Conservation (phyloP, 2,797 vertebrate genomes). For the Valencia hispanica region DNA sequence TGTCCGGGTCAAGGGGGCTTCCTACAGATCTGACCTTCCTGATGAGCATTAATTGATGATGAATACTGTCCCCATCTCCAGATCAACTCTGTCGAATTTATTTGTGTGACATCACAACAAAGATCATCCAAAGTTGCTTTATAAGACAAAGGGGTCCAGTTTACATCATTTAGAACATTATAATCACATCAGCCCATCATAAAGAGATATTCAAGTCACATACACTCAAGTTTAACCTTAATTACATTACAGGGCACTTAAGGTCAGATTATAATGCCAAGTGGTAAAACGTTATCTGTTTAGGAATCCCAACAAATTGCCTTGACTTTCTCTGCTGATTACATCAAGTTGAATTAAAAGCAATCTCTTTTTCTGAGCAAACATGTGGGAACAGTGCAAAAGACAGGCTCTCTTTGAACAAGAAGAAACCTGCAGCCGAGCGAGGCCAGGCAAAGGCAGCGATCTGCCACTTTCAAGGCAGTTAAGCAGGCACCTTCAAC, state of each 20-base stretch:
- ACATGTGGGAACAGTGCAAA: not conserved
- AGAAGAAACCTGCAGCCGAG: not conserved
- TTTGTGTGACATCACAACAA: not conserved
- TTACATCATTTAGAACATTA: not conserved
- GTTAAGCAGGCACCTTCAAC: not conserved
- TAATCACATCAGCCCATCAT: not conserved
- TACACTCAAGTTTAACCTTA: not conserved
- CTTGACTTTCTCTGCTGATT: not conserved
- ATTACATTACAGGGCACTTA: not conserved
- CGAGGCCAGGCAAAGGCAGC: not conserved
- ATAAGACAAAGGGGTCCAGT: not conserved
- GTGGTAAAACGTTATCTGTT: not conserved
- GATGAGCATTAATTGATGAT: not conserved
- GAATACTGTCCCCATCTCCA: slow-evolving; percentile 36
- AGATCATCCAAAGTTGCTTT: not conserved
- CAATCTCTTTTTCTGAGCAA: too few species aligned
- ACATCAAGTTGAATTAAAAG: not conserved
- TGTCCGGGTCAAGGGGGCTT: not conserved
- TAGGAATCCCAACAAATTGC: not conserved
- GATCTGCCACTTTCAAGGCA: not conserved
- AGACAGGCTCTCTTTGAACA: not conserved
- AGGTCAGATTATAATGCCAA: not conserved
- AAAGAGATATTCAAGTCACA: not conserved
- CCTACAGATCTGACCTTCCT: not conserved
- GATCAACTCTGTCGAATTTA: not conserved